Evolutionary conservation across 2,113 vertebrate genomes (phyloP), one percentile per base, ranked within the genome.

Genomic region (Loxodonta africana): DNA sequence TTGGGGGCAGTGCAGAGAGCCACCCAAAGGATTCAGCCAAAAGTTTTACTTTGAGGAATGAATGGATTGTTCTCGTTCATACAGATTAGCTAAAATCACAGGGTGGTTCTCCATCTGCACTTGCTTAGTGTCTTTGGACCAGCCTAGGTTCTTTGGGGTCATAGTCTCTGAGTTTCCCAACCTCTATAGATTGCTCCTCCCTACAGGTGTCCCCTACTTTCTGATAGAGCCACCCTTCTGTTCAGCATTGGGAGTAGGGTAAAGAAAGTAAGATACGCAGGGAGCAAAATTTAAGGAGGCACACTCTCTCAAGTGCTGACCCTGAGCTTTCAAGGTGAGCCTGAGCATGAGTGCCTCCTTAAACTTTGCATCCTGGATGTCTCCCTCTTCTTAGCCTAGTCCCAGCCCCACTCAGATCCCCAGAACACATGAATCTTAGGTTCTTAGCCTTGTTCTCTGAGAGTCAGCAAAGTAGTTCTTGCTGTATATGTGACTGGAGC

Each of bases 131-230:
- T 23, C 37, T 17, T 25, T 12, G 30, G 8, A 25, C 80, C 30
- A 28, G 53, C 44, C 63, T 28, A 1, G 18, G 18, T 9, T 74
- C 20, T 74, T 21, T 74, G 73, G 1, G 69, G 25, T 26, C n/a
- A 41, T 23, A 74, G 2, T 41, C n/a, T 74, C 20, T n/a, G 20
- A 6, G 11, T 14, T 48, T 15, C 26, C 28, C 6, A 1, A 17
- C 28, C 9, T 57, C 28, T 26, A 14, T 11, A 48, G 6, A 23
- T 12, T 60, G 18, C 33, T 37, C 57, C 65, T 71, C 0, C 41
- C 33, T 44, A 0, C 1, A 33, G 57, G 53, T 11, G 3, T 28
- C 1, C 17, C 17, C 15, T 3, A 37, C 6, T 5, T 0, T 0
- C 25, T 26, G 41, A 71, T 10, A 4, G 28, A 51, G 77, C 20